phyloP scores from a whole-genome alignment of 1,140 invertebrate genomes.

The Condylostylus longicornis region DNA sequence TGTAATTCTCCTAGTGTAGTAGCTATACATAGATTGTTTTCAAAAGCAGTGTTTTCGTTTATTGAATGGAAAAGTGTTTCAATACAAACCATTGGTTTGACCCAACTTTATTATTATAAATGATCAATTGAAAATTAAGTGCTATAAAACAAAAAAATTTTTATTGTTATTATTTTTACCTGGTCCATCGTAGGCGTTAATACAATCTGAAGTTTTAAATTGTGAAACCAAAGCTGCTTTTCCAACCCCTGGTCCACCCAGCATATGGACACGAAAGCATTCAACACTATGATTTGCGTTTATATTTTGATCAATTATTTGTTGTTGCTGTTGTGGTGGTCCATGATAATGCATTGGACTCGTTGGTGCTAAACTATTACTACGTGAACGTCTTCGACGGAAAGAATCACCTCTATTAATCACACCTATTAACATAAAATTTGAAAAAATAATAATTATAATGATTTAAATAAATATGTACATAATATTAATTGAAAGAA shows the following conservation, averaged over 20 bases:
- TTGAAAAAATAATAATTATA: too few relatives aligned
- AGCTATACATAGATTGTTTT: too few relatives aligned
- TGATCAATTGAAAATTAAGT: too few relatives aligned
- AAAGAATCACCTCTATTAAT: slow-evolving; percentile 83
- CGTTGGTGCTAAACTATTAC: slow-evolving; percentile 53
- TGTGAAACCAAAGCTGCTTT: slow-evolving; percentile 82
- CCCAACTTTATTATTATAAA: too few relatives aligned
- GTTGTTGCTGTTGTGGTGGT: slow-evolving; percentile 25
- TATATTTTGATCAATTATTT: slow-evolving; percentile 23
- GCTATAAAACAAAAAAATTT: too few relatives aligned
- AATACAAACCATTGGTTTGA: too few relatives aligned
- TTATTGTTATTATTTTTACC: too few relatives aligned
- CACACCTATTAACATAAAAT: slow-evolving; percentile 63
- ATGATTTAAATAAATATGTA: too few relatives aligned
- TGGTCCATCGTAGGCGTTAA: slow-evolving; percentile 77
- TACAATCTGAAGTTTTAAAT: slow-evolving; percentile 89
- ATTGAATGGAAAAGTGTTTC: too few relatives aligned
- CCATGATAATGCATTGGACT: slow-evolving; percentile 22
- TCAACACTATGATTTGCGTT: slow-evolving; percentile 32
- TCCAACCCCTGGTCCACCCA: slow-evolving; percentile 74
- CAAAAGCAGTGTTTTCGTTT: too few relatives aligned
- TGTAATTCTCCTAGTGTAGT: too few relatives aligned
- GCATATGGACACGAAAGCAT: slow-evolving; percentile 61
- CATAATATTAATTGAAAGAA: too few relatives aligned
- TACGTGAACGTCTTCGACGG: slow-evolving; percentile 56